phyloP scores from a whole-genome alignment of 2,797 vertebrate species.

The Anguilla pacifica region DNA sequence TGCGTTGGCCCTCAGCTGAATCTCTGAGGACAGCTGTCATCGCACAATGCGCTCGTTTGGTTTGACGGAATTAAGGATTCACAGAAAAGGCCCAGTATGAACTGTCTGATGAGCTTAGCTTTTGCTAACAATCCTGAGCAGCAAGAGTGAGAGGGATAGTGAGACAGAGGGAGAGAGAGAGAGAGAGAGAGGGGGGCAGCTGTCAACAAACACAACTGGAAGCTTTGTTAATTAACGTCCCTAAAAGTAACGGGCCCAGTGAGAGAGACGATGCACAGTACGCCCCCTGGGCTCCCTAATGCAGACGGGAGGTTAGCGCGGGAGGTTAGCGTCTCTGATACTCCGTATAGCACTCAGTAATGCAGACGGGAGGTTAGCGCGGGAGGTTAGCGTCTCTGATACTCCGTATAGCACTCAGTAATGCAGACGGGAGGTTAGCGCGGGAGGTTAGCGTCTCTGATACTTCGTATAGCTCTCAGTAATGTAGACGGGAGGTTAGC shows the following conservation, averaged over 20 bases:
- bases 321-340: too few relatives aligned
- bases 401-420: too few relatives aligned
- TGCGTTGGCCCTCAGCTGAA: not conserved
- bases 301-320: too few relatives aligned
- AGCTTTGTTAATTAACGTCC: constrained; percentile 3
- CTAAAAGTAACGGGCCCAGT: not conserved
- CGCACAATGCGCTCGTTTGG: not conserved
- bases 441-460: too few relatives aligned
- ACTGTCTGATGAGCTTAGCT: not conserved
- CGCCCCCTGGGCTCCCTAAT: not conserved
- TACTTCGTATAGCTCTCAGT: too few relatives aligned
- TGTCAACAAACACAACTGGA: constrained; percentile 20
- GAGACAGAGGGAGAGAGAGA: constrained; percentile 35
- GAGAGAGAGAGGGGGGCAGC: constrained; percentile 33
- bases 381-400: too few relatives aligned
- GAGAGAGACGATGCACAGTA: not conserved
- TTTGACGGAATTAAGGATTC: not conserved
- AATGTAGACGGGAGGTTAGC: too few relatives aligned
- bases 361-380: too few relatives aligned
- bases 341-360: too few relatives aligned
- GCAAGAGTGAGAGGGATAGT: constrained; percentile 33
- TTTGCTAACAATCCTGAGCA: not conserved
- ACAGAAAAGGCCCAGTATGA: not conserved
- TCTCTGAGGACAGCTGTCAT: not conserved
- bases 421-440: too few relatives aligned